Conservation (phyloP, 1,140 invertebrate genomes). For the Drosophila parvula region DNA sequence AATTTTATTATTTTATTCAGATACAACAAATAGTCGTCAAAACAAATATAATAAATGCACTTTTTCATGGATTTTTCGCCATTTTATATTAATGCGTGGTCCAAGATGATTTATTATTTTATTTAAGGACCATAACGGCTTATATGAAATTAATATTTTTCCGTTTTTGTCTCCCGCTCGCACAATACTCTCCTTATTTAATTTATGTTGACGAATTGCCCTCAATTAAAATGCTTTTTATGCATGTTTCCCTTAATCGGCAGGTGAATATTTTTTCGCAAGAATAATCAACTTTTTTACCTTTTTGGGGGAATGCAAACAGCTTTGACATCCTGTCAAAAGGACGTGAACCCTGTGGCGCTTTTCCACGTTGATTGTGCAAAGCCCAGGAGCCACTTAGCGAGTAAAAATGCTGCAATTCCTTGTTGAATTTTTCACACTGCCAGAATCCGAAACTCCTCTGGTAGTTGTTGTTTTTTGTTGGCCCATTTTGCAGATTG, state of each 20-base stretch:
- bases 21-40: background rate
- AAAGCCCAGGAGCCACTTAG: constrained; percentile 57
- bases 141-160: background rate
- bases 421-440: constrained; percentile 33
- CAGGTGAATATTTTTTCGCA: background rate
- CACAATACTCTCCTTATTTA: background rate
- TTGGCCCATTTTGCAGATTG: constrained; percentile 30
- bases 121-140: background rate
- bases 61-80: background rate
- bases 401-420: constrained; percentile 49
- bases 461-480: constrained; percentile 3
- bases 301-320: constrained; percentile 21
- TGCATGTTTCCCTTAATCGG: background rate
- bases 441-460: background rate
- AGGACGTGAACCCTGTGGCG: background rate
- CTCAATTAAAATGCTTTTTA: constrained; percentile 4
- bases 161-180: background rate
- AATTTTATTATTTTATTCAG: background rate
- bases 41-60: background rate
- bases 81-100: background rate
- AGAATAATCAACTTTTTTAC: constrained; percentile 19
- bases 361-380: constrained; percentile 47
- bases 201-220: constrained; percentile 4
- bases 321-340: constrained; percentile 31
- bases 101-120: background rate